Conservation (phyloP, 2,113 vertebrate genomes). For the Theropithecus gelada region DNA sequence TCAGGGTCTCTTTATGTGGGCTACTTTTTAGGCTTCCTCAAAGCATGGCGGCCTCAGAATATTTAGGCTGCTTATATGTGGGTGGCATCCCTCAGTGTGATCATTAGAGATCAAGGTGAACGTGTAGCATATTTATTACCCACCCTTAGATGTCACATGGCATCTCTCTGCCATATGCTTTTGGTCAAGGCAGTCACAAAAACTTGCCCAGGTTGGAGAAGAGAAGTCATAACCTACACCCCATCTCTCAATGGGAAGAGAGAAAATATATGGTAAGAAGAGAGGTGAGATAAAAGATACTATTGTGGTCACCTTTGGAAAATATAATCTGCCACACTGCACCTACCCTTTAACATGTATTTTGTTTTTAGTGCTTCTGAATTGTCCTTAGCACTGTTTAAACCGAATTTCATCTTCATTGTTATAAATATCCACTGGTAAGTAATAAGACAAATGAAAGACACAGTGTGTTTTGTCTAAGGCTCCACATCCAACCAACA, state of each 20-base stretch:
- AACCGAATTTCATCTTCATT: background rate
- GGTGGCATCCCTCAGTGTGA: background rate
- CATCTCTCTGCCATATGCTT: background rate
- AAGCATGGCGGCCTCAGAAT: background rate
- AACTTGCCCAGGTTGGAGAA: no score
- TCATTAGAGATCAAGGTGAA: background rate
- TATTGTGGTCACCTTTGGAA: background rate
- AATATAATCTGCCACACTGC: background rate
- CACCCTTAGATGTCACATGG: background rate
- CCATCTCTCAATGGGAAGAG: background rate
- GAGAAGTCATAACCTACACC: background rate
- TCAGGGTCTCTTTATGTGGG: background rate
- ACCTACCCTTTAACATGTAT: background rate
- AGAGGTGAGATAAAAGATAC: background rate
- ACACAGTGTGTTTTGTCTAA: background rate
- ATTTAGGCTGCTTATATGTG: background rate
- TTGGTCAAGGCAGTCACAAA: background rate
- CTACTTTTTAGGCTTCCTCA: background rate
- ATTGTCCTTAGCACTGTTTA: background rate
- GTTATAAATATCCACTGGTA: background rate
- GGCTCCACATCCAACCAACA: background rate
- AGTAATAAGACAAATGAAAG: background rate
- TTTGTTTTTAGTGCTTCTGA: background rate
- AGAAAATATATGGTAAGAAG: background rate
- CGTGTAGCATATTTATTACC: background rate